Base-by-base conservation (phyloP, 1,140 invertebrate species). In the Scaptomyza hsui region DNA sequence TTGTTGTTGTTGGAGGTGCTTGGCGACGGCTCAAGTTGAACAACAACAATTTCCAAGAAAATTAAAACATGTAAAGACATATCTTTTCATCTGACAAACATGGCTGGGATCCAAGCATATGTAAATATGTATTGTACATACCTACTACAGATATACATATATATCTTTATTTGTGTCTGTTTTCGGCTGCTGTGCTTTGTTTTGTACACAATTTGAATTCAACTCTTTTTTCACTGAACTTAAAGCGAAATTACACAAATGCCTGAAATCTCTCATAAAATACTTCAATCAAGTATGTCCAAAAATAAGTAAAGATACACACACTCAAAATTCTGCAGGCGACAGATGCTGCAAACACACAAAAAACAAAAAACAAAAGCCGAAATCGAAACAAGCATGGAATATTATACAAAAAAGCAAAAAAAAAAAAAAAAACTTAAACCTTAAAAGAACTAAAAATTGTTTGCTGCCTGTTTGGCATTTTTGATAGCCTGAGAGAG, bases 31-130 rank as follows among this genome's bases (percentile, higher is more conserved):
- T 77, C 60, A 74, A 81, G 70, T 88, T 72, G 82, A 88, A 86
- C 81, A 81, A 86, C 81, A 81, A 86, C 81, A 86, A 86, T 88
- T 86, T 86, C 81, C 81, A 86, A 86, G 81, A 86, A 86, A 86
- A 86, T 86, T 86, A 86, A 86, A 86, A 86, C 81, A 86, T 88
- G 81, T 88, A 81, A 85, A 86, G 82, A 86, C 81, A 86, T 86
- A 86, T 88, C 81, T 86, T 86, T 86, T 86, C 78, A 86, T 86
- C 81, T 88, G 61, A 86, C 82, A 88, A 86, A 86, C 81, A 86
- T 86, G 77, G 77, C 68, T 62, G 69, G 55, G 64, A 59, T 13
- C 52, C 62, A 73, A 74, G 69, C 70, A 77, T 82, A 78, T 78
- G 78, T 73, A 64, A 72, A 60, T 74, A 62, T 61, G 53, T 42